Evolutionary conservation across 2,888 invertebrate genomes (phyloP), one percentile per base, ranked within the genome.

Genomic region (Cephus spinipes): DNA sequence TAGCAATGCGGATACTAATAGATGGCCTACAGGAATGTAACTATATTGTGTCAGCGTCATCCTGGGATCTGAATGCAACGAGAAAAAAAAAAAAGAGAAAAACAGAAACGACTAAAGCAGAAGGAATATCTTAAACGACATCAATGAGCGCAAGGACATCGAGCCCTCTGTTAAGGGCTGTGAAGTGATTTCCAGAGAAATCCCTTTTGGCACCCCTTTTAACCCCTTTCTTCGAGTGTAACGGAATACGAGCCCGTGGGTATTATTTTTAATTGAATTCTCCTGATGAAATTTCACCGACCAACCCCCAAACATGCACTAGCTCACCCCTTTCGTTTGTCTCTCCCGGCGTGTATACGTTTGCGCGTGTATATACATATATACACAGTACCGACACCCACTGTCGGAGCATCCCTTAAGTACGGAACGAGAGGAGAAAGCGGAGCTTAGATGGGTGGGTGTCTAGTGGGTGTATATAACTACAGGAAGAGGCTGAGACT

Each of bases 201-300:
- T 23, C 55, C 55, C 55, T 55, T 55, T 55, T 55, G 55, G 55
- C 55, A 55, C 55, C 55, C 55, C 55, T 55, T 55, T 77, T 79
- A 74, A 71, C 69, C 68, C 68, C 76, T 73, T 81, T 79, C 74
- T 75, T 76, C 73, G 69, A 31, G 68, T 68, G 73, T 32, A 71
- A 71, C 31, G 71, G 33, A 30, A 71, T 33, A 34, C 74, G 35
- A 34, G 74, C 76, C 76, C 76, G 76, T 85, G 84, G 82, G 83
- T 84, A 89, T 89, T 88, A 90, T 85, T 89, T 90, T 90, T 90
- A 91, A 91, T 90, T 90, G 90, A 90, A 90, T 90, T 87, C 85
- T 83, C 83, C 83, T 84, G 87, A 89, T 89, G 88, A 90, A 90
- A 90, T 90, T 89, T 89, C 89, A 88, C 55, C 55, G 55, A 55